A percentile compares a stretch with the other conserved stretches of the same genome.
These are phyloP conservation scores for Caenorhabditis plicata DNA, from an alignment of 2,888 invertebrate genomes.

Conservation along the genomic window DNA sequence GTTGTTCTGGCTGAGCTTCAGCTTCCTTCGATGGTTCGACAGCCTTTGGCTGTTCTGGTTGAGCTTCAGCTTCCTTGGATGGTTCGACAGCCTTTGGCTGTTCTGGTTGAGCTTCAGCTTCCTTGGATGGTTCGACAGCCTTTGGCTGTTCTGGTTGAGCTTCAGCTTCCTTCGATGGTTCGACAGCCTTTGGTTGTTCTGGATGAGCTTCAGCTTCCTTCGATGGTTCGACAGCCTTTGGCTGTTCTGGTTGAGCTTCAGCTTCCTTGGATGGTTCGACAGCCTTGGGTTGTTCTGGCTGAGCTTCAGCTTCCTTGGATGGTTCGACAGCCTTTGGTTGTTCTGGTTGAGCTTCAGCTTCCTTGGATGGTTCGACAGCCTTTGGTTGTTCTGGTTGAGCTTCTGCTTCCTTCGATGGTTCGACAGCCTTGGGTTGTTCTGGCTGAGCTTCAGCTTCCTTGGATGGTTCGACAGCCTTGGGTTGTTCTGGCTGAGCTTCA, in stretches of 20 bases:
- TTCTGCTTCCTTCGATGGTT: conserved; percentile 4
- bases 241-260: conserved; percentile 16
- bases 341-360: background rate
- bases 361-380: background rate
- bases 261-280: background rate
- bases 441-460: background rate
- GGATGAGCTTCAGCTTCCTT: background rate
- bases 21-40: background rate
- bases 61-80: background rate
- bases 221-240: background rate
- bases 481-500: background rate
- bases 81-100: background rate
- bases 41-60: background rate
- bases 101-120: conserved; percentile 15
- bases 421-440: background rate
- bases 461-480: background rate
- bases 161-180: background rate
- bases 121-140: background rate
- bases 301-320: background rate
- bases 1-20: background rate
- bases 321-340: background rate
- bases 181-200: background rate
- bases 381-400: conserved; percentile 9
- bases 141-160: background rate
- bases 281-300: background rate